Percentiles rank a stretch among this genome's conserved stretches.
Conservation (phyloP, 1,140 invertebrate species). For the Pseudachorutes palmiensis region DNA sequence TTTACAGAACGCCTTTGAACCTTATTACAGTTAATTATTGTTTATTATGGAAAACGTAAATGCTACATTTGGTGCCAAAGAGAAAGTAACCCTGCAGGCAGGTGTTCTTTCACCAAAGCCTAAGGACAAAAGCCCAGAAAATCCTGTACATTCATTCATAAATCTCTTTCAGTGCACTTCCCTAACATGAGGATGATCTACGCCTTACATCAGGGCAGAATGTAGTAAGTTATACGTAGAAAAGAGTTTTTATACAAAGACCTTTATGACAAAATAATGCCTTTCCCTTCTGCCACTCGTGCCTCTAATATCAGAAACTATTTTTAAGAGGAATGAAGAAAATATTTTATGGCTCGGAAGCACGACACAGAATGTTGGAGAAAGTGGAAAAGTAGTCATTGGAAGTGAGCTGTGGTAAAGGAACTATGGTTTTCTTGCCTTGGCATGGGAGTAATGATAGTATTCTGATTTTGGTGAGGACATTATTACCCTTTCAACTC, state of each 20-base stretch:
- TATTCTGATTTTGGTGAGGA: constrained; percentile 1
- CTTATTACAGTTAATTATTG: too few relatives aligned
- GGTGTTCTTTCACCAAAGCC: not conserved
- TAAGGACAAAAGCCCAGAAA: not conserved
- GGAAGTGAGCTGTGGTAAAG: not conserved
- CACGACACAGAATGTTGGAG: not conserved
- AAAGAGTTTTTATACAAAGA: too few relatives aligned
- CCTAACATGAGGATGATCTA: not conserved
- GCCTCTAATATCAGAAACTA: not conserved
- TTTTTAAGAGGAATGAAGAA: not conserved
- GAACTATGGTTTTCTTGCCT: too few relatives aligned
- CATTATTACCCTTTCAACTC: too few relatives aligned
- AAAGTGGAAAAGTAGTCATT: not conserved
- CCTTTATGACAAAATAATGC: not conserved
- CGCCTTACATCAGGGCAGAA: not conserved
- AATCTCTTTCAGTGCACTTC: not conserved
- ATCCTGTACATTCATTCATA: not conserved
- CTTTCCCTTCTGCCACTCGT: not conserved
- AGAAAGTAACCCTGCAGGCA: not conserved
- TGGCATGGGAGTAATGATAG: constrained; percentile 2
- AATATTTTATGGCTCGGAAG: not conserved
- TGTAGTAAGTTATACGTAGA: not conserved
- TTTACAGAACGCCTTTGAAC: too few relatives aligned
- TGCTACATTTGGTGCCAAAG: not conserved
- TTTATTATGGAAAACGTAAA: not conserved